Conservation (phyloP, 2,113 vertebrate species). For the Pseudorectes ferrugineus region DNA sequence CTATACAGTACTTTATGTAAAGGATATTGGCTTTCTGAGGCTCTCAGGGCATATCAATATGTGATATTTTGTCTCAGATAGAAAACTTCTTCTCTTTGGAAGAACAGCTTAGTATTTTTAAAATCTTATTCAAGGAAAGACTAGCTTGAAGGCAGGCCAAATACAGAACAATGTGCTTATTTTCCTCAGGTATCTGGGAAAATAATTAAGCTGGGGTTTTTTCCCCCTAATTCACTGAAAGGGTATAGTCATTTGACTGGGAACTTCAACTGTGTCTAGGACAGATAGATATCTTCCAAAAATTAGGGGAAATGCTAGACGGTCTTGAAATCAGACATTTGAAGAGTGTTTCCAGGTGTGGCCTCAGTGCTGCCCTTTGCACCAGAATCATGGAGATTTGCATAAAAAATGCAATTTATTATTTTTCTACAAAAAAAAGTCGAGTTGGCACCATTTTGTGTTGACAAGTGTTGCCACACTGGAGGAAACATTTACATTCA, state of each 20-base stretch:
- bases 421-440: neutral
- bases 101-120: neutral
- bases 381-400: neutral
- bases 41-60: neutral
- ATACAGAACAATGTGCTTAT: neutral
- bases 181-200: neutral
- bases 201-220: neutral
- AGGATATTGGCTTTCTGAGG: neutral
- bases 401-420: neutral
- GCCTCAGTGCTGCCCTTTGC: neutral
- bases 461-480: neutral
- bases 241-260: neutral
- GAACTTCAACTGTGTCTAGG: neutral
- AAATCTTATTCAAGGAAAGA: neutral
- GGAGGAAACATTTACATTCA: neutral
- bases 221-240: neutral
- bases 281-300: neutral
- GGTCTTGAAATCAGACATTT: neutral
- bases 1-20: neutral
- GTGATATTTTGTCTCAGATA: neutral
- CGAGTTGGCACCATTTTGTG: neutral
- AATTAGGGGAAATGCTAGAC: neutral
- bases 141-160: neutral
- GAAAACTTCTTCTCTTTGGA: neutral
- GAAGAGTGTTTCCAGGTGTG: neutral